Conservation (phyloP, 2,797 vertebrate genomes). For the Poeciliopsis gracilis region DNA sequence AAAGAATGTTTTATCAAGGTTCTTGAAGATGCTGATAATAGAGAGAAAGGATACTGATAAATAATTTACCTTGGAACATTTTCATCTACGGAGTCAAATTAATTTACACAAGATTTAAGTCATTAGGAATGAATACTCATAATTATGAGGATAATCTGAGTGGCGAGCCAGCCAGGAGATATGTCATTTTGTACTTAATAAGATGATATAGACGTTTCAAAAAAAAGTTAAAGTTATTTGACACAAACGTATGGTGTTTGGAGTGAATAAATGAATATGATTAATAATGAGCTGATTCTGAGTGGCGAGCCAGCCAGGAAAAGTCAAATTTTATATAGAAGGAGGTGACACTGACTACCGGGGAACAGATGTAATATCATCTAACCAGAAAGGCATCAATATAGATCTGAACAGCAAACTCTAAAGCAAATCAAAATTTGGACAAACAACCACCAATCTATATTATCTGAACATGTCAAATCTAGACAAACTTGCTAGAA, state of each 20-base stretch:
- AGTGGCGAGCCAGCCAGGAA: not conserved
- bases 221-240: not conserved
- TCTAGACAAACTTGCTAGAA: not conserved
- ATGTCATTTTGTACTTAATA: no score
- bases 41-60: not conserved
- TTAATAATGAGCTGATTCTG: not conserved
- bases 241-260: not conserved
- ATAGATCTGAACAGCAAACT: not conserved
- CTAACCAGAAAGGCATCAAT: not conserved
- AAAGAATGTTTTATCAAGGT: constrained; percentile 51
- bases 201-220: no score
- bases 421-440: not conserved
- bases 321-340: not conserved
- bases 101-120: no score
- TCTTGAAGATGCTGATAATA: constrained; percentile 65
- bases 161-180: no score
- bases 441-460: not conserved
- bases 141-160: no score
- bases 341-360: not conserved
- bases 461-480: not conserved
- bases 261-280: not conserved
- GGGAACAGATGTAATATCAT: not conserved
- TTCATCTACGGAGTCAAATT: no score
- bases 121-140: no score
- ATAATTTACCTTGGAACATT: not conserved